These are phyloP conservation scores for Muscicapa comitata DNA, from an alignment of 2,797 vertebrate species.

Conservation along the genomic window DNA sequence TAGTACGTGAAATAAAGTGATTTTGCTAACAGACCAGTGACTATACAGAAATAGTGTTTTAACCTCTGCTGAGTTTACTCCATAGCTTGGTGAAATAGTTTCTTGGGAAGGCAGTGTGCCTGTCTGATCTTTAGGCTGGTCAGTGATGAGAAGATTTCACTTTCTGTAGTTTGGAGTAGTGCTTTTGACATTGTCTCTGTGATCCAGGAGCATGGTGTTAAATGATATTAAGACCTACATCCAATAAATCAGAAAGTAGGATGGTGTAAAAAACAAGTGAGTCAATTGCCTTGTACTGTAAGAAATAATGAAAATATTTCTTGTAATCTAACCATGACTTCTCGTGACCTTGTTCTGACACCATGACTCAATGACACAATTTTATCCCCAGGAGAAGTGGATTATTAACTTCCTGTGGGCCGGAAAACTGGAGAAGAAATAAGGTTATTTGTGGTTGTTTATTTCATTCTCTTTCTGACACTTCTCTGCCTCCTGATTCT, in stretches of 20 bases:
- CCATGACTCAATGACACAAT: background rate
- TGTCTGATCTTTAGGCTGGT: background rate
- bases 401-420: background rate
- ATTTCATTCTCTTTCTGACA: background rate
- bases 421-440: background rate
- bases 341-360: slow-evolving; percentile 18
- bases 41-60: background rate
- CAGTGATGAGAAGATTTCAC: background rate
- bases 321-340: background rate
- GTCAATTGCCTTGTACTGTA: background rate
- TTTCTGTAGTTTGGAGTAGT: background rate
- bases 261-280: background rate
- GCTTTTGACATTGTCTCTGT: background rate
- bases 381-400: slow-evolving; percentile 3
- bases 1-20: background rate
- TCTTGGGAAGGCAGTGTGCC: background rate
- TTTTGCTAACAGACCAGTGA: background rate
- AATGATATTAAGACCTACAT: background rate
- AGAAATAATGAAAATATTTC: slow-evolving; percentile 10
- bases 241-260: background rate
- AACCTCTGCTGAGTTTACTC: background rate
- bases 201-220: background rate
- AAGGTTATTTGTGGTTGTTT: background rate
- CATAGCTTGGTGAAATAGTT: background rate
- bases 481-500: background rate